Base-by-base conservation (phyloP, 2,888 invertebrate species). In the Platycheirus rosarum region DNA sequence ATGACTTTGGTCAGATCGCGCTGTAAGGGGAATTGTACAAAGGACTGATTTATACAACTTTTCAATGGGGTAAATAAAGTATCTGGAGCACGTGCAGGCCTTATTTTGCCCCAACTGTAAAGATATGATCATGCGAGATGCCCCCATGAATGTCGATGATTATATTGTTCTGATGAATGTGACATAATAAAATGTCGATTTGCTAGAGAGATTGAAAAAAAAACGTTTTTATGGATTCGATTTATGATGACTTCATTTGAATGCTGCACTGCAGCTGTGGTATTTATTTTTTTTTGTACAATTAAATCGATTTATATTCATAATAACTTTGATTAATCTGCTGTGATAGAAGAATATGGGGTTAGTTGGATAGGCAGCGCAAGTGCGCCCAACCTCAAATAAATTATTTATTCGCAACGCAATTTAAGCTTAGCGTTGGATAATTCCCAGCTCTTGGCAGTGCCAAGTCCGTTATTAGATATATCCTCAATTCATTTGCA, bases 21-120 rank as follows among this genome's bases (percentile, higher is more conserved):
- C 35, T 14, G 26, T 2, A 9, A 53, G n/a, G n/a, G n/a, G n/a
- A n/a, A n/a, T n/a, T n/a, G n/a, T n/a, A n/a, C n/a, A n/a, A n/a
- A n/a, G n/a, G n/a, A n/a, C n/a, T n/a, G n/a, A n/a, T n/a, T n/a
- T n/a, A n/a, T n/a, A n/a, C n/a, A 37, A 32, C 71, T 16, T 51
- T 4, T 7, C 26, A 51, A 42, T 40, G 63, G 69, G 66, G 66
- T 68, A 62, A 57, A 32, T 53, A 63, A 74, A 69, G 20, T 57
- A 79, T 69, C 74, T 79, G 49, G 74, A 69, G 57, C 79, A 74
- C 79, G 74, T 74, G 74, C 49, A 26, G 62, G 35, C 62, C 40
- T 42, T 35, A 18, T 20, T 26, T 20, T 13, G 8, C 20, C 16
- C 9, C 20, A 20, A 2, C 14, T 23, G 6, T 23, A 23, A 4